Conservation (phyloP, 2,888 invertebrate species). For the Plebejus melissa region DNA sequence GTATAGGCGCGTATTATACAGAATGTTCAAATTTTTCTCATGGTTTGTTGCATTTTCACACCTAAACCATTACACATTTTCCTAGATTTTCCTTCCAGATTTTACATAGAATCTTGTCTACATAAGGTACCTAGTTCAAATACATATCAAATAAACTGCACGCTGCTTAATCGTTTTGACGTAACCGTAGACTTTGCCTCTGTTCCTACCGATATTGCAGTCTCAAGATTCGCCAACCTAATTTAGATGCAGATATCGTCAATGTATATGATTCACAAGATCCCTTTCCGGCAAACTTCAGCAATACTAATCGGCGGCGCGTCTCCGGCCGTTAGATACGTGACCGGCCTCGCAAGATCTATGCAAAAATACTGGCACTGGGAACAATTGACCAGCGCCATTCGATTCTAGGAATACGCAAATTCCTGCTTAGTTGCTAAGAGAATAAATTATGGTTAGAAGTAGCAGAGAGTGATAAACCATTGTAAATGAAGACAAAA, state of each 20-base stretch:
- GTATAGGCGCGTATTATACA: too few relatives aligned
- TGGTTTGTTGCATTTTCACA: background rate
- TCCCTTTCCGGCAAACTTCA: slow-evolving; percentile 31
- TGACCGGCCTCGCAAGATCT: background rate
- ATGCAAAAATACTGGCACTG: slow-evolving; percentile 5
- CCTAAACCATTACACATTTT: background rate
- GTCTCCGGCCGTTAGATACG: slow-evolving; percentile 16
- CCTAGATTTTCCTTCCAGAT: background rate
- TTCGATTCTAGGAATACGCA: background rate
- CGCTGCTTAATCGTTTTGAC: too few relatives aligned
- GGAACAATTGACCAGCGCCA: slow-evolving; percentile 10
- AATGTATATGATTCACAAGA: slow-evolving; percentile 31
- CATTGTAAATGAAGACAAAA: too few relatives aligned
- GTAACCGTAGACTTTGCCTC: too few relatives aligned
- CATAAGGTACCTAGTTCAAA: too few relatives aligned
- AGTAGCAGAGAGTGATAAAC: too few relatives aligned
- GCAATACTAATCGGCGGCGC: slow-evolving; percentile 8
- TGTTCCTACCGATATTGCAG: background rate
- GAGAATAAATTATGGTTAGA: background rate
- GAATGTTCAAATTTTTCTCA: too few relatives aligned
- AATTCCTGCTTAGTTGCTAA: background rate
- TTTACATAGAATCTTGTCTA: background rate
- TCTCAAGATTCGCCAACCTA: background rate
- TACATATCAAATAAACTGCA: too few relatives aligned
- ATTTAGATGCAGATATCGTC: slow-evolving; percentile 20